phyloP scores from a whole-genome alignment of 2,888 invertebrate genomes.

The Cephus spinipes region DNA sequence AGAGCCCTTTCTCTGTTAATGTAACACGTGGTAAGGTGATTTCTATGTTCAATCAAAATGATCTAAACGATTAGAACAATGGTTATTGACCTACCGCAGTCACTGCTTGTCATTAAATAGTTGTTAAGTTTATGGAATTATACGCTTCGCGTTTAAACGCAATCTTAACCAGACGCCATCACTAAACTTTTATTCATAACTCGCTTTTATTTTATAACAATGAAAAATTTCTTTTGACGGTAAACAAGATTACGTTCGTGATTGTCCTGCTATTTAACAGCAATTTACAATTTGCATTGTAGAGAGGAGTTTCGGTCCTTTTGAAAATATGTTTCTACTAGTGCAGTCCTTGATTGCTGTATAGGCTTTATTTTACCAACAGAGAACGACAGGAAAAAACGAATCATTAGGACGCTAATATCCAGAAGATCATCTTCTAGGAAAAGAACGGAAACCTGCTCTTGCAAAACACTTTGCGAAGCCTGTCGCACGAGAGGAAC shows the following conservation, averaged over 20 bases:
- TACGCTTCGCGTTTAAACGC: not conserved
- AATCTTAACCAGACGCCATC: constrained; percentile 27
- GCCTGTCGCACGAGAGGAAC: constrained; percentile 45
- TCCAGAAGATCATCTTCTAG: constrained; percentile 1
- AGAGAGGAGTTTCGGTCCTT: not conserved
- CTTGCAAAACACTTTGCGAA: constrained; percentile 24
- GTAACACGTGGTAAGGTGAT: not conserved
- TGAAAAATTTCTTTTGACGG: not conserved
- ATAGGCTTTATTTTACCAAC: not conserved
- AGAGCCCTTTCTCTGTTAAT: not conserved
- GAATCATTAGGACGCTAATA: constrained; percentile 1
- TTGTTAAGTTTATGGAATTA: not conserved
- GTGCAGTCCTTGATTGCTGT: not conserved
- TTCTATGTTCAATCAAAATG: not conserved
- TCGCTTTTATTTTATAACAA: not conserved
- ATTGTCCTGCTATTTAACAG: not conserved
- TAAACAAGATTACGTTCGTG: not conserved
- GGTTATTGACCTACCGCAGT: constrained; percentile 21
- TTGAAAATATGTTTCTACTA: not conserved
- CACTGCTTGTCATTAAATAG: constrained; percentile 1
- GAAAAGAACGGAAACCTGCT: constrained; percentile 10
- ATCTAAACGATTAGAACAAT: not conserved
- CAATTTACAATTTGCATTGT: not conserved
- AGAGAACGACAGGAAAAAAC: not conserved
- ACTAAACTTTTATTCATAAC: constrained; percentile 14